Evolutionary conservation across 2,888 invertebrate species (phyloP).

Genomic region (Heliconius erato): DNA sequence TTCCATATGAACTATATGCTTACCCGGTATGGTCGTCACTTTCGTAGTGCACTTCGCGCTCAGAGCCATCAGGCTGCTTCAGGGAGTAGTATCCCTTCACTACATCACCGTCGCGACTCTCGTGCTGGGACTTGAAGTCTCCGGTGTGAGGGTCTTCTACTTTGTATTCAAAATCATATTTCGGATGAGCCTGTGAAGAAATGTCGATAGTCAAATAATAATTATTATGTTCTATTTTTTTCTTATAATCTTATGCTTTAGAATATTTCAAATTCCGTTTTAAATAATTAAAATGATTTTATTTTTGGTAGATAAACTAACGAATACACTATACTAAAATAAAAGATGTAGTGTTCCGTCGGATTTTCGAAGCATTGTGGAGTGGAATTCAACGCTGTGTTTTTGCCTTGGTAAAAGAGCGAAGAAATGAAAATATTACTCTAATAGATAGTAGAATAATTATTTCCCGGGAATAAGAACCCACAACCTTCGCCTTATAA

Average conservation of each 20-base stretch:
- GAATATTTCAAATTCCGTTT: neutral
- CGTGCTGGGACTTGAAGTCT: constrained; percentile 78
- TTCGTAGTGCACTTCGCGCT: constrained; percentile 64
- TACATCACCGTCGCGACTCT: constrained; percentile 82
- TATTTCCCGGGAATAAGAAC: too few relatives aligned
- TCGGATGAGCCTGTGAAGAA: constrained; percentile 58
- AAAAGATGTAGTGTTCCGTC: too few relatives aligned
- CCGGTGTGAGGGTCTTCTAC: constrained; percentile 81
- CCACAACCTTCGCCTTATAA: too few relatives aligned
- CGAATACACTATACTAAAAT: too few relatives aligned
- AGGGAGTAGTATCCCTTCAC: constrained; percentile 85
- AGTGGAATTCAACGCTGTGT: too few relatives aligned
- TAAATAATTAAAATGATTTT: neutral
- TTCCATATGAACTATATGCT: constrained; percentile 50
- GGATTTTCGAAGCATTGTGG: too few relatives aligned
- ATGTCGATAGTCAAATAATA: neutral
- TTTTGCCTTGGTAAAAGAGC: too few relatives aligned
- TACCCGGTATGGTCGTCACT: constrained; percentile 68
- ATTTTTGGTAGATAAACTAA: too few relatives aligned
- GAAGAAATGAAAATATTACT: too few relatives aligned
- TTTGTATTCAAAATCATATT: constrained; percentile 75
- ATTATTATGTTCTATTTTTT: neutral
- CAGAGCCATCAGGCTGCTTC: constrained; percentile 81
- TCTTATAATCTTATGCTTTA: neutral
- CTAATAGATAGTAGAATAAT: too few relatives aligned